Percentiles rank a stretch among this genome's conserved stretches.
These are phyloP conservation scores for Nomada lathburiana DNA, from an alignment of 2,888 invertebrate genomes.

Conservation along the genomic window DNA sequence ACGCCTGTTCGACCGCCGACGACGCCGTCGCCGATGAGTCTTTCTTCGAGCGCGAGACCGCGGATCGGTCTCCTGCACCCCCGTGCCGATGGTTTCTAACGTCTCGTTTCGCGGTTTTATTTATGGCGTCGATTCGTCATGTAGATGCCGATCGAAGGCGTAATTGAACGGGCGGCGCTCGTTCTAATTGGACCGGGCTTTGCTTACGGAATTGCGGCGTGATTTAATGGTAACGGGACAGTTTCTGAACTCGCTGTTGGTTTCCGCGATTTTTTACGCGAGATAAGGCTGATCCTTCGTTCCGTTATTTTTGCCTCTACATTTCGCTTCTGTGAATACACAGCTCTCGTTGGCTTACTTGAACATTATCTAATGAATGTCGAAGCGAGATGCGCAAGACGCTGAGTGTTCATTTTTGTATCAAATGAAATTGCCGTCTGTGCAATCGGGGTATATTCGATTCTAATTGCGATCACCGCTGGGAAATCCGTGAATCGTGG, in stretches of 20 bases:
- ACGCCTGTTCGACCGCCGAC: slow-evolving; percentile 28
- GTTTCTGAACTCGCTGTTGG: not conserved
- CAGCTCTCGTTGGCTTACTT: not conserved
- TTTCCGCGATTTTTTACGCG: not conserved
- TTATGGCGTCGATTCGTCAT: slow-evolving; percentile 6
- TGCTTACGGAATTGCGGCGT: not conserved
- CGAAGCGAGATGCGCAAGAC: too few relatives aligned
- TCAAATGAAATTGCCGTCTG: not conserved
- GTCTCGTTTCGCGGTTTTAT: slow-evolving; percentile 6
- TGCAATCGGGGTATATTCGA: not conserved
- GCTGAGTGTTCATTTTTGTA: not conserved
- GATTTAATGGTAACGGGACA: slow-evolving; percentile 11
- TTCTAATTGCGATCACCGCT: not conserved
- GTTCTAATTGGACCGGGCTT: not conserved
- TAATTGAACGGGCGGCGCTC: slow-evolving; percentile 8
- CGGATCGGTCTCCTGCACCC: not conserved
- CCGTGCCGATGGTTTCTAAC: slow-evolving; percentile 17
- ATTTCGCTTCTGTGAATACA: not conserved
- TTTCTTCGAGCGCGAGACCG: slow-evolving; percentile 19
- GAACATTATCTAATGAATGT: too few relatives aligned
- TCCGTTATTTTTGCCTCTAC: not conserved
- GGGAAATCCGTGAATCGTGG: not conserved
- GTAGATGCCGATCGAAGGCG: not conserved
- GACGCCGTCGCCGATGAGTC: not conserved
- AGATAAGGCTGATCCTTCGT: not conserved